These are phyloP conservation scores for Notothenia coriiceps DNA, from an alignment of 2,113 vertebrate genomes.

Conservation along the genomic window DNA sequence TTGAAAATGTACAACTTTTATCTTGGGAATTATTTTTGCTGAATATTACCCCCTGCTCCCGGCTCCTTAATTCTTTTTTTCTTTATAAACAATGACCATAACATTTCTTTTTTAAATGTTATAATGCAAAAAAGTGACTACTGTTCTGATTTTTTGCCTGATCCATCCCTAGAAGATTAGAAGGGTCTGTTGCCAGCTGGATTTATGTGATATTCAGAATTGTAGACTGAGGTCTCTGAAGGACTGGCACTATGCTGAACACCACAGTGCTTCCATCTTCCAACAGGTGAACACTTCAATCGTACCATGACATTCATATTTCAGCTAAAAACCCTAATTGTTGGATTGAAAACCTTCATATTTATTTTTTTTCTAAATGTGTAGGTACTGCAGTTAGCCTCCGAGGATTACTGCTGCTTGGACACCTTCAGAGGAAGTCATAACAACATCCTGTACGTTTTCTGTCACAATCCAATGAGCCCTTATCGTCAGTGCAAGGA, in stretches of 20 bases:
- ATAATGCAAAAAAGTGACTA: not conserved
- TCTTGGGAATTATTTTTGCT: too few species aligned
- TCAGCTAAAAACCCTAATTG: not conserved
- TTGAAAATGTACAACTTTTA: too few species aligned
- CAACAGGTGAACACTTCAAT: conserved; percentile 84
- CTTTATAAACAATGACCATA: too few species aligned
- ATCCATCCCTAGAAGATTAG: conserved; percentile 5
- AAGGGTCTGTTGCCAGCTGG: conserved; percentile 37
- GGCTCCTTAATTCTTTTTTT: too few species aligned
- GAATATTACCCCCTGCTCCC: too few species aligned
- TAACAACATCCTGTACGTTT: conserved; percentile 87
- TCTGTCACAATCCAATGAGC: conserved; percentile 93
- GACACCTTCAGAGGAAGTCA: conserved; percentile 87
- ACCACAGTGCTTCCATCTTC: conserved; percentile 85
- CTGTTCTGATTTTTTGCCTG: not conserved
- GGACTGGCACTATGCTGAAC: conserved; percentile 90
- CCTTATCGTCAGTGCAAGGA: conserved; percentile 80
- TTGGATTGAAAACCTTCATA: not conserved
- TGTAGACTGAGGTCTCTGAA: conserved; percentile 84
- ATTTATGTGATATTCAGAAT: conserved; percentile 84
- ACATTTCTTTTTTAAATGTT: not conserved
- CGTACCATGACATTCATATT: not conserved
- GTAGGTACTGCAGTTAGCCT: conserved; percentile 88
- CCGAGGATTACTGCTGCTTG: conserved; percentile 85
- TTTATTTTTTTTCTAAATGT: not conserved